Percentiles rank a stretch among this genome's conserved stretches.
These are phyloP conservation scores for Pica pica DNA, from an alignment of 2,113 vertebrate genomes.

Conservation along the genomic window DNA sequence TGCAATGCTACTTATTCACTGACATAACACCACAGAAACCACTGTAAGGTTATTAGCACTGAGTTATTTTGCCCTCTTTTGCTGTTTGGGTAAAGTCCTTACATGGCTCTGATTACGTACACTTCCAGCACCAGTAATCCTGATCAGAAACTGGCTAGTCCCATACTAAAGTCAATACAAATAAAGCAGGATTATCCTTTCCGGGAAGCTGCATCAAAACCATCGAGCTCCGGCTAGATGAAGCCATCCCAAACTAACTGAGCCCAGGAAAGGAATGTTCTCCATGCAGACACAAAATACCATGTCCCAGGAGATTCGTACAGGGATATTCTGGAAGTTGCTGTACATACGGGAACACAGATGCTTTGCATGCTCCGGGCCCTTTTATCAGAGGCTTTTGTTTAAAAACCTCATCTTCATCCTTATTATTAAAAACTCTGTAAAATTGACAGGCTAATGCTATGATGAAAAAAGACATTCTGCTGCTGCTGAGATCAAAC, in stretches of 20 bases:
- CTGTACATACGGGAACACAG: background rate
- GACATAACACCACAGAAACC: background rate
- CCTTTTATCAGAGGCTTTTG: background rate
- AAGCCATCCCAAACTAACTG: background rate
- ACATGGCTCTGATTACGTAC: background rate
- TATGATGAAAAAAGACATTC: background rate
- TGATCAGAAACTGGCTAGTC: background rate
- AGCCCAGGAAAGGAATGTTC: background rate
- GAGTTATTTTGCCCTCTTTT: background rate
- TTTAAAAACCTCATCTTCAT: background rate
- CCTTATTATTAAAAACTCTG: background rate
- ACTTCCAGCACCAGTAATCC: background rate
- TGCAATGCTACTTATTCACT: background rate
- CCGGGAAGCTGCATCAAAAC: background rate
- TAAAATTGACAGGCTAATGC: background rate
- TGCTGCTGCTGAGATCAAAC: background rate
- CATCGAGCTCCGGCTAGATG: fast-evolving
- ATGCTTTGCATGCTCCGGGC: background rate
- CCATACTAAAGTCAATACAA: background rate
- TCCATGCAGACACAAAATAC: background rate
- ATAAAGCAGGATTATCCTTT: background rate
- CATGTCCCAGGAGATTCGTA: background rate
- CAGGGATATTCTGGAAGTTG: background rate
- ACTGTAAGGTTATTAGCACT: background rate
- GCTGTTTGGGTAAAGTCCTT: background rate